Conservation (phyloP, 2,797 vertebrate species). For the Danio albolineatus region DNA sequence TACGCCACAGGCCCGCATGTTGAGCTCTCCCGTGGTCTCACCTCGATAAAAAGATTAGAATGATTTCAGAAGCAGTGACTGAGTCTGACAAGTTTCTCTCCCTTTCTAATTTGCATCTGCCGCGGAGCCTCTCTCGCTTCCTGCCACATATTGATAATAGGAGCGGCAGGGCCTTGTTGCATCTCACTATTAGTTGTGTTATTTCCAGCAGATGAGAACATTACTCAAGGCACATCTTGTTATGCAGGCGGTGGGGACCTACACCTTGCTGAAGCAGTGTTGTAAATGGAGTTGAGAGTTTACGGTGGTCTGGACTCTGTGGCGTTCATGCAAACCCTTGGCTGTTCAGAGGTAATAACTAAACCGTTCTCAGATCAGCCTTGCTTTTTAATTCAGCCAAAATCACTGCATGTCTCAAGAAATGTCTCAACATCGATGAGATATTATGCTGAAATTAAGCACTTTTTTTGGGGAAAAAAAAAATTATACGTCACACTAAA, state of each 20-base stretch:
- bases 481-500: not conserved
- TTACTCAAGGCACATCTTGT: conserved; percentile 54
- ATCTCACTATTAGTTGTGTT: conserved; percentile 51
- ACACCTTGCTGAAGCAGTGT: conserved; percentile 27
- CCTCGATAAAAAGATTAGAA: conserved; percentile 40
- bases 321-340: not conserved
- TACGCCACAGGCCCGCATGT: conserved; percentile 19
- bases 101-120: conserved; percentile 48
- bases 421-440: not conserved
- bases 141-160: conserved; percentile 44
- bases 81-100: conserved; percentile 40
- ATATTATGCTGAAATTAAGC: not conserved
- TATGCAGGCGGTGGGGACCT: conserved; percentile 20
- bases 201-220: conserved; percentile 52
- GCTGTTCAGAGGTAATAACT: conserved; percentile 40
- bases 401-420: not conserved
- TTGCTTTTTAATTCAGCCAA: not conserved
- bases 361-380: conserved; percentile 14
- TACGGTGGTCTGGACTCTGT: conserved; percentile 9
- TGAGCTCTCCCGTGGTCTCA: conserved; percentile 36
- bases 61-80: conserved; percentile 31
- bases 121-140: conserved; percentile 40
- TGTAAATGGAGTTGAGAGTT: conserved; percentile 48
- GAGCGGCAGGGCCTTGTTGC: conserved; percentile 38
- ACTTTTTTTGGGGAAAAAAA: not conserved